Percentiles rank a stretch among this genome's conserved stretches.
Evolutionary conservation across 2,888 invertebrate genomes (phyloP).

Genomic region (Halocaridina rubra): DNA sequence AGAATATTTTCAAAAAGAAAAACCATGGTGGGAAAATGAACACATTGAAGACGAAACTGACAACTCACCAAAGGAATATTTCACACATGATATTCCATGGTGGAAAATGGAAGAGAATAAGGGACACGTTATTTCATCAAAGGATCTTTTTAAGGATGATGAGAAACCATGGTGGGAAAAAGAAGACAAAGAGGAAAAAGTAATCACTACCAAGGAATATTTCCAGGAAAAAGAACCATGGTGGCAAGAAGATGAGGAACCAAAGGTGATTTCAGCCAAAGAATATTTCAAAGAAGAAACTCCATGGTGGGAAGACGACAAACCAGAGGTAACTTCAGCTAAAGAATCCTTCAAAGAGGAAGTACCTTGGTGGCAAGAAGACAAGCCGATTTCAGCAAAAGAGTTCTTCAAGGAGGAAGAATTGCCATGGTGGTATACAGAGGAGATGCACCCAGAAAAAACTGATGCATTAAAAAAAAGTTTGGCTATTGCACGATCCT

Average conservation of each 20-base stretch:
- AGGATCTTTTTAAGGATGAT: constrained; percentile 53
- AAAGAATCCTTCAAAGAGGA: constrained; percentile 57
- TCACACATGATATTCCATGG: background rate
- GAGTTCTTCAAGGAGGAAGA: constrained; percentile 44
- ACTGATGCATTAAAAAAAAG: constrained; percentile 25
- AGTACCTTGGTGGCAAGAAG: constrained; percentile 50
- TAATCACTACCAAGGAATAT: constrained; percentile 42
- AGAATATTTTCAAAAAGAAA: constrained; percentile 37
- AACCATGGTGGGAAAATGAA: constrained; percentile 22
- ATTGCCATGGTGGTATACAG: constrained; percentile 11
- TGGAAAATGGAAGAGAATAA: background rate
- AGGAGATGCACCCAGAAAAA: background rate
- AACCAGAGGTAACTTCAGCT: constrained; percentile 14
- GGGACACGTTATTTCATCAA: constrained; percentile 10
- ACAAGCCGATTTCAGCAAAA: constrained; percentile 49
- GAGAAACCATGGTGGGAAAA: too few species aligned
- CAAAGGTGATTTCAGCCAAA: constrained; percentile 37
- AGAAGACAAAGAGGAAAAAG: too few species aligned
- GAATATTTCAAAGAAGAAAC: constrained; percentile 42
- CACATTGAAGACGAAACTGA: background rate
- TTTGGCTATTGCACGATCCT: background rate
- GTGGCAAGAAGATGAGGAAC: too few species aligned
- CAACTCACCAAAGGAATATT: constrained; percentile 12
- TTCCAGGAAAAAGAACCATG: too few species aligned
- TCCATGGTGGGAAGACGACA: constrained; percentile 28